Evolutionary conservation across 2,113 vertebrate species (phyloP).

Genomic region (Hylia prasina): DNA sequence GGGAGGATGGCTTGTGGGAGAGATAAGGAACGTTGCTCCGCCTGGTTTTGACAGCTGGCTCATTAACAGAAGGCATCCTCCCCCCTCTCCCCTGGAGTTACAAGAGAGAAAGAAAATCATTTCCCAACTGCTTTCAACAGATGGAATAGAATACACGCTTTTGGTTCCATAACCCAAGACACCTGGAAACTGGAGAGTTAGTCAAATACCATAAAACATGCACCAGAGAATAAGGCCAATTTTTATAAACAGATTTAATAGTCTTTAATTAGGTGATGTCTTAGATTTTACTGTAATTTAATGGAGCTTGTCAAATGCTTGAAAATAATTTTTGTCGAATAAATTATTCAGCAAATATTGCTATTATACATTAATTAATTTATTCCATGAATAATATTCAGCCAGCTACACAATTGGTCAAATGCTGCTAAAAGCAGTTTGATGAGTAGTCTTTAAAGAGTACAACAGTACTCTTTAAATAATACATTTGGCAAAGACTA

Average conservation of each 20-base stretch:
- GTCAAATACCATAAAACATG: not conserved
- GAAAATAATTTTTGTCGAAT: not conserved
- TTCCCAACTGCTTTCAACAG: too few relatives aligned
- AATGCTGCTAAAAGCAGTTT: conserved; percentile 15
- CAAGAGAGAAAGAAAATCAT: too few relatives aligned
- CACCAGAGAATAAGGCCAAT: not conserved
- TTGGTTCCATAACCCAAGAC: too few relatives aligned
- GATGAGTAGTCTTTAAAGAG: too few relatives aligned
- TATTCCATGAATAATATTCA: conserved; percentile 6
- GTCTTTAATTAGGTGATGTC: not conserved
- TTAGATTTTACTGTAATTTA: conserved; percentile 30
- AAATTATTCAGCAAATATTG: conserved; percentile 42
- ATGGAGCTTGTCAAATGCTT: conserved; percentile 16
- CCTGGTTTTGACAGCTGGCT: too few relatives aligned
- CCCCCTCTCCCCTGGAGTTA: too few relatives aligned
- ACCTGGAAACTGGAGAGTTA: not conserved
- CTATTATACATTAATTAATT: conserved; percentile 21
- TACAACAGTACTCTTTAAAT: not conserved
- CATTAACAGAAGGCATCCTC: too few relatives aligned
- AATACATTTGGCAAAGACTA: not conserved
- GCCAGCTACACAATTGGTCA: not conserved
- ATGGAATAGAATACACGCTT: too few relatives aligned
- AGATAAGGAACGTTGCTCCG: too few relatives aligned
- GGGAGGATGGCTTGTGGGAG: too few relatives aligned
- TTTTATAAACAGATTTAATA: conserved; percentile 21